These are phyloP conservation scores for Gadopsis bispinosus DNA, from an alignment of 2,797 vertebrate genomes.

Conservation along the genomic window DNA sequence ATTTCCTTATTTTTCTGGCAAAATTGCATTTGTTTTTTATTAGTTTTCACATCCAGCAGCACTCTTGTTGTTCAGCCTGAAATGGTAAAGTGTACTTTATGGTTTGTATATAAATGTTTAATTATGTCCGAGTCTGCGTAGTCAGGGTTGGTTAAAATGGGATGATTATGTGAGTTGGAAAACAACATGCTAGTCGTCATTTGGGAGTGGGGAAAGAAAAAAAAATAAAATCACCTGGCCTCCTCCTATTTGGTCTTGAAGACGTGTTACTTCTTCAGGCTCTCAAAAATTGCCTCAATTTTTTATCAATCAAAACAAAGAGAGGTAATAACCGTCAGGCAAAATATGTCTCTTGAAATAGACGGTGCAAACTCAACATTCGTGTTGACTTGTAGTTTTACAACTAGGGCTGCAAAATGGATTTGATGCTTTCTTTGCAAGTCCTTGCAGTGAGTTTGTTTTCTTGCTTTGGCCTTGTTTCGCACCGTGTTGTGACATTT, in stretches of 20 bases:
- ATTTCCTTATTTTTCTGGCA: constrained; percentile 49
- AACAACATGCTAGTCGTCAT: constrained; percentile 83
- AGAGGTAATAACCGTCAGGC: constrained; percentile 78
- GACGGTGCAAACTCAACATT: constrained; percentile 61
- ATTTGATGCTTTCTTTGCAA: constrained; percentile 50
- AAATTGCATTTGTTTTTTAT: constrained; percentile 66
- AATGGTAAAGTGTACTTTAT: constrained; percentile 67
- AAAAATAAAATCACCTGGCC: constrained; percentile 48
- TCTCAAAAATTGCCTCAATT: constrained; percentile 87
- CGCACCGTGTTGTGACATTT: constrained; percentile 59
- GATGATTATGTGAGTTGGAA: constrained; percentile 81
- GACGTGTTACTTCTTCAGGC: constrained; percentile 74
- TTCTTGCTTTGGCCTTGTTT: constrained; percentile 41
- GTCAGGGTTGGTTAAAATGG: constrained; percentile 76
- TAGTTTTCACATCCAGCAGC: constrained; percentile 47
- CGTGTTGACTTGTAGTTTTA: constrained; percentile 52
- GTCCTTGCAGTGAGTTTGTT: constrained; percentile 43
- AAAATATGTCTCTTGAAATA: constrained; percentile 77
- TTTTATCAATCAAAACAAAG: constrained; percentile 88
- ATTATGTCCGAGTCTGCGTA: constrained; percentile 72
- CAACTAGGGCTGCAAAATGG: constrained; percentile 54
- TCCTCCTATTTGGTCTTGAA: constrained; percentile 72
- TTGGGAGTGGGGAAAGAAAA: constrained; percentile 32
- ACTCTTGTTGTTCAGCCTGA: constrained; percentile 60
- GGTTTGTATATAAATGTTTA: constrained; percentile 74